phyloP scores from a whole-genome alignment of 37 sponge, comb jelly and placozoan species.

The Aplysina aerophoba region DNA sequence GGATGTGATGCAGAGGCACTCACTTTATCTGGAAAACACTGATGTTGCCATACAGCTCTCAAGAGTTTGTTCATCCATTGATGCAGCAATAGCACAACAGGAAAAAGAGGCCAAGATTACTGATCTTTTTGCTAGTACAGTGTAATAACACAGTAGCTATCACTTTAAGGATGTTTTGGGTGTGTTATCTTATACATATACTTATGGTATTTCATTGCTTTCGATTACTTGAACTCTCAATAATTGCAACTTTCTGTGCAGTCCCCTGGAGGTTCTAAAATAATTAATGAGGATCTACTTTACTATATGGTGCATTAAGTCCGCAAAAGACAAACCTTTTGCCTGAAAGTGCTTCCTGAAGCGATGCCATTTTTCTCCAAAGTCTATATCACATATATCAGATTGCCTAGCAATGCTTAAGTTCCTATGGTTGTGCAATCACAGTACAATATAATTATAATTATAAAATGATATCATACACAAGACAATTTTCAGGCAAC shows the following conservation, averaged over 20 bases:
- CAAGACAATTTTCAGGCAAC: too few species aligned
- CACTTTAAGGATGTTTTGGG: background rate
- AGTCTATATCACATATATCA: too few species aligned
- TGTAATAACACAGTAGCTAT: constrained; percentile 15
- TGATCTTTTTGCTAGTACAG: constrained; percentile 27
- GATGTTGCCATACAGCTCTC: constrained; percentile 9
- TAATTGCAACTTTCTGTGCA: constrained; percentile 2
- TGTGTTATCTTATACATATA: constrained; percentile 10
- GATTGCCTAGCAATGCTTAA: too few species aligned
- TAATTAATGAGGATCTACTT: constrained; percentile 16
- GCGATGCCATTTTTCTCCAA: too few species aligned
- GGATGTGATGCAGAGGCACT: constrained; percentile 12
- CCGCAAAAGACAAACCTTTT: too few species aligned
- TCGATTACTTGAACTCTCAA: constrained; percentile 23
- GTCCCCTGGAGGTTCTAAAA: constrained; percentile 34
- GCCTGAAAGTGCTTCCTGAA: too few species aligned
- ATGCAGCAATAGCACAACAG: constrained; percentile 34
- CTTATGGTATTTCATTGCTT: constrained; percentile 24
- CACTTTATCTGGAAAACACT: constrained; percentile 29
- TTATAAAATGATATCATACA: too few species aligned
- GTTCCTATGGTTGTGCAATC: too few species aligned
- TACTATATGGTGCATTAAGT: background rate
- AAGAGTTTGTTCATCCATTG: constrained; percentile 27
- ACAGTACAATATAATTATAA: too few species aligned
- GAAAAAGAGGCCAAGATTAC: constrained; percentile 14